phyloP scores from a whole-genome alignment of 2,797 vertebrate species.

The Hephaestus fuliginosus region DNA sequence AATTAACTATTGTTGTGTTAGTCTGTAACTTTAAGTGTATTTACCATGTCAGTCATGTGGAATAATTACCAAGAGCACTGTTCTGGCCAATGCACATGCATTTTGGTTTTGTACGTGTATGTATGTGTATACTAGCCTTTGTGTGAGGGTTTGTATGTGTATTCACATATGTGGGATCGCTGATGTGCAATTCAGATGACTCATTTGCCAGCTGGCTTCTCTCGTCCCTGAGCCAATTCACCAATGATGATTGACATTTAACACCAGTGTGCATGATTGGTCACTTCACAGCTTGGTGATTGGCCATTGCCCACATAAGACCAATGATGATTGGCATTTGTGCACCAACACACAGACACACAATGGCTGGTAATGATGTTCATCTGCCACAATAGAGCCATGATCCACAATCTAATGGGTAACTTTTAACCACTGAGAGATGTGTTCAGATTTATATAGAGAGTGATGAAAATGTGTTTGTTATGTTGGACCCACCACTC shows the following conservation, averaged over 20 bases:
- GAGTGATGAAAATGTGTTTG: neutral
- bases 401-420: slow-evolving; percentile 15
- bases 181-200: slow-evolving; percentile 69
- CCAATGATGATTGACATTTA: slow-evolving; percentile 74
- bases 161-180: slow-evolving; percentile 33
- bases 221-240: slow-evolving; percentile 55
- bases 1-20: neutral
- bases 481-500: neutral
- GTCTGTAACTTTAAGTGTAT: slow-evolving; percentile 12
- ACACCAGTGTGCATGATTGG: slow-evolving; percentile 69
- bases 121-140: slow-evolving; percentile 5
- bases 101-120: slow-evolving; percentile 2
- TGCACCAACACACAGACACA: slow-evolving; percentile 21
- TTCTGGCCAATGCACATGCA: slow-evolving; percentile 15
- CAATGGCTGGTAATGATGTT: neutral
- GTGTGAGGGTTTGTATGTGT: slow-evolving; percentile 26
- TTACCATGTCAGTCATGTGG: slow-evolving; percentile 12
- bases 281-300: slow-evolving; percentile 73
- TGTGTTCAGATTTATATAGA: slow-evolving; percentile 17
- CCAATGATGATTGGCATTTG: slow-evolving; percentile 53
- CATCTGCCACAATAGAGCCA: neutral
- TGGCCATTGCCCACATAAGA: slow-evolving; percentile 52
- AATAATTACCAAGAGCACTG: slow-evolving; percentile 9
- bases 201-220: slow-evolving; percentile 75
- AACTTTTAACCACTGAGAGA: slow-evolving; percentile 10